A percentile compares a stretch with the other conserved stretches of the same genome.
phyloP scores from a whole-genome alignment of 2,113 vertebrate genomes.

The Dascyllus trimaculatus region DNA sequence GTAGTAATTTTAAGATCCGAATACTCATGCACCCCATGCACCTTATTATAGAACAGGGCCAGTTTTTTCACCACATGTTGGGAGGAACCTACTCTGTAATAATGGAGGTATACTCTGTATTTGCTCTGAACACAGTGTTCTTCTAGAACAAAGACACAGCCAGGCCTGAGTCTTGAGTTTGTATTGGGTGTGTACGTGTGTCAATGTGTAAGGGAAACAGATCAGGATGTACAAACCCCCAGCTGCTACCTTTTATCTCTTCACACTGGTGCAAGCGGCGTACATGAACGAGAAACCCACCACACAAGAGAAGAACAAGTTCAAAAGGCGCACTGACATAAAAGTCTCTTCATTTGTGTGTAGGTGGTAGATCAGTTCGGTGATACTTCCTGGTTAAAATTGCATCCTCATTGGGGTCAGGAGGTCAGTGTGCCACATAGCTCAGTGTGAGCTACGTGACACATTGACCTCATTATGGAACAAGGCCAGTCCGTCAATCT shows the following conservation, averaged over 20 bases:
- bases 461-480: too few relatives aligned
- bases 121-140: conserved; percentile 35
- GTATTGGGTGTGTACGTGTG: conserved; percentile 15
- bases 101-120: conserved; percentile 1
- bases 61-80: too few relatives aligned
- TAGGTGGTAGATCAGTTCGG: too few relatives aligned
- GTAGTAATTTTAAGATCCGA: too few relatives aligned
- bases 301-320: neutral
- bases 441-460: too few relatives aligned
- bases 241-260: conserved; percentile 12
- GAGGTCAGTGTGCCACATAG: conserved; percentile 18
- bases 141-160: conserved; percentile 16
- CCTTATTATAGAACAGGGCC: too few relatives aligned
- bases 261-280: neutral
- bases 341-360: too few relatives aligned
- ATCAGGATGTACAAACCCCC: conserved; percentile 29
- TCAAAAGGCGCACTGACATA: too few relatives aligned
- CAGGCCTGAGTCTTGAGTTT: conserved; percentile 5
- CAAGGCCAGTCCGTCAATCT: neutral
- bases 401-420: neutral
- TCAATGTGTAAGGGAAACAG: neutral
- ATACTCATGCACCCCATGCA: too few relatives aligned
- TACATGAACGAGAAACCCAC: neutral
- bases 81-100: neutral
- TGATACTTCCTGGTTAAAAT: neutral